Conservation (phyloP, 2,113 vertebrate species). For the Oncorhynchus kisutch region DNA sequence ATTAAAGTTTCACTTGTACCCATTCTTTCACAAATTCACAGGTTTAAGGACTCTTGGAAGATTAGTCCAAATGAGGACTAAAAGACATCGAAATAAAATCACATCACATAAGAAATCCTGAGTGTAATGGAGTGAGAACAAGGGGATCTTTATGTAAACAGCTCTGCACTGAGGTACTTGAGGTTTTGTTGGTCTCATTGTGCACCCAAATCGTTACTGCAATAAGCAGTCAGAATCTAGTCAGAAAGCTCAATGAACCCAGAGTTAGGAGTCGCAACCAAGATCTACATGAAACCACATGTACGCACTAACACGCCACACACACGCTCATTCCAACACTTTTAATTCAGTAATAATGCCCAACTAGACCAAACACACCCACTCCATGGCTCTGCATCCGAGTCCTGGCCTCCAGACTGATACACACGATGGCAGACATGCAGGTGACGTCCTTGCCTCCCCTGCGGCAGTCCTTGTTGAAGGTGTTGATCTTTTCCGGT, state of each 20-base stretch:
- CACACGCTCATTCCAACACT: too few species aligned
- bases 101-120: too few species aligned
- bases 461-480: conserved; percentile 86
- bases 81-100: too few species aligned
- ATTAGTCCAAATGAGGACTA: too few species aligned
- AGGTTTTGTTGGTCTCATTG: neutral
- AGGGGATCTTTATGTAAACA: neutral
- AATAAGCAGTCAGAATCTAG: neutral
- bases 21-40: too few species aligned
- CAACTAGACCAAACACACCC: conserved; percentile 59
- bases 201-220: neutral
- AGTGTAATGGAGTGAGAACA: neutral
- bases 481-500: conserved; percentile 90
- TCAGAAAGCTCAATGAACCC: neutral
- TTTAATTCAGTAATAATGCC: neutral
- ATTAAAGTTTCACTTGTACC: too few species aligned
- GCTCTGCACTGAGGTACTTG: neutral
- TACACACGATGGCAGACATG: conserved; percentile 81
- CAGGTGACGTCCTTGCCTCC: conserved; percentile 87
- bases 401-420: conserved; percentile 77
- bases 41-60: too few species aligned
- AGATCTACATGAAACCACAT: neutral
- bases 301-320: too few species aligned
- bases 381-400: conserved; percentile 58
- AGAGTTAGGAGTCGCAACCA: neutral